Conservation (phyloP, 1,140 invertebrate genomes). For the Apocrypta bakeri region DNA sequence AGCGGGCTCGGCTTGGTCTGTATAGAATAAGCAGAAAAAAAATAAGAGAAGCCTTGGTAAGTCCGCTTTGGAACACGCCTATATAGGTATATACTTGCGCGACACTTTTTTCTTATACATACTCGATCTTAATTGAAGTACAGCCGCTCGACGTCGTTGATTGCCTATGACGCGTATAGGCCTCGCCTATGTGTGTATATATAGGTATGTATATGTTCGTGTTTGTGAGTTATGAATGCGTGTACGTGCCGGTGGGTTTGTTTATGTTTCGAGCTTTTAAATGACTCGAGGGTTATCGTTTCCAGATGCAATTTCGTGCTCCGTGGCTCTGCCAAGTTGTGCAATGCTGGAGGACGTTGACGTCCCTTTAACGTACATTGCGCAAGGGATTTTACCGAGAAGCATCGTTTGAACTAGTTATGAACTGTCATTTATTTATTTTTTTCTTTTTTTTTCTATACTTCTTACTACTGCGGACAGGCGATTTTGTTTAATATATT, state of each 20-base stretch:
- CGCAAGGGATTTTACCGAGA: not conserved
- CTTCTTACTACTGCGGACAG: no score
- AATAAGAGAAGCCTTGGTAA: not conserved
- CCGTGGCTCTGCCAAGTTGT: not conserved
- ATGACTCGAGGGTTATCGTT: not conserved
- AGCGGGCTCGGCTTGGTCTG: not conserved
- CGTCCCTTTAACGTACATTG: not conserved
- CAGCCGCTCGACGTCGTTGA: not conserved
- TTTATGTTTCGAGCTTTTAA: conserved; percentile 24
- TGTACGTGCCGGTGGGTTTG: conserved; percentile 1
- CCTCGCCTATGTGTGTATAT: conserved; percentile 1
- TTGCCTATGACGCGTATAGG: not conserved
- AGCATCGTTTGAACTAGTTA: not conserved
- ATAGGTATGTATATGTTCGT: no score
- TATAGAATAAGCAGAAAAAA: not conserved
- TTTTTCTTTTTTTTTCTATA: not conserved
- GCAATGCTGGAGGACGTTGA: conserved; percentile 38
- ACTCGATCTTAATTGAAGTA: conserved; percentile 27
- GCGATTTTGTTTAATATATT: not conserved
- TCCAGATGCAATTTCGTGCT: conserved; percentile 17
- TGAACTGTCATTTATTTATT: not conserved
- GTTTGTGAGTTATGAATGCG: no score
- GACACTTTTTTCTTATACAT: not conserved
- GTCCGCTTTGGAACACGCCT: not conserved
- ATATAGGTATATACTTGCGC: not conserved